Conservation (phyloP, 2,797 vertebrate species). For the Myiothlypis coronata region DNA sequence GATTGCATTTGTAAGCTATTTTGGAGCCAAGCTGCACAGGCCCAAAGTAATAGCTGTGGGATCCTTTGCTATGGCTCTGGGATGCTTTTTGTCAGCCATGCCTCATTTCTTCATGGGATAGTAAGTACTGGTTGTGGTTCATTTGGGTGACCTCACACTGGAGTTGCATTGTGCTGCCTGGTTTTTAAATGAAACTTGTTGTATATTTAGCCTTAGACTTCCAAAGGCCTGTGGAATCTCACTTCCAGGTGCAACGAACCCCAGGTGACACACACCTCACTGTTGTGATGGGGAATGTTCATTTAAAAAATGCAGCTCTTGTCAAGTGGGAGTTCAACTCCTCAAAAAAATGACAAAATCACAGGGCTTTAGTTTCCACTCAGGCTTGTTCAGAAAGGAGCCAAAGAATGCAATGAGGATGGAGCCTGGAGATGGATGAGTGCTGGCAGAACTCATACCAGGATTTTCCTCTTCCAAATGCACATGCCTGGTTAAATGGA, state of each 20-base stretch:
- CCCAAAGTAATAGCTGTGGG: constrained; percentile 88
- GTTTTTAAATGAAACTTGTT: background rate
- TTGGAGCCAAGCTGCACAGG: constrained; percentile 89
- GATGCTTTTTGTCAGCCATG: constrained; percentile 85
- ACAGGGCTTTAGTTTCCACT: background rate
- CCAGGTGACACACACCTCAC: rapidly evolving
- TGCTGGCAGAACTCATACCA: background rate
- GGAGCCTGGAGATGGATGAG: background rate
- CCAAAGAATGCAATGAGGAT: background rate
- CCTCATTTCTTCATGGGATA: constrained; percentile 92
- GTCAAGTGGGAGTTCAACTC: background rate
- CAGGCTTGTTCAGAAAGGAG: background rate
- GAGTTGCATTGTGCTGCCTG: background rate
- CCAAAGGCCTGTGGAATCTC: background rate
- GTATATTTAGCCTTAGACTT: background rate
- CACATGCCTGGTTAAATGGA: background rate
- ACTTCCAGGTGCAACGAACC: rapidly evolving
- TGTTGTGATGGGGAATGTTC: background rate
- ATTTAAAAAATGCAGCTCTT: background rate
- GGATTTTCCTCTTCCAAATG: background rate
- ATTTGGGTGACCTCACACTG: background rate
- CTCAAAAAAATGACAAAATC: rapidly evolving
- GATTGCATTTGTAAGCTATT: constrained; percentile 93
- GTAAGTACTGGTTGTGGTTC: constrained; percentile 74
- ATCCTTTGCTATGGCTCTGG: constrained; percentile 84